Conservation (phyloP, 2,797 vertebrate genomes). For the Tiaroga cobitis region DNA sequence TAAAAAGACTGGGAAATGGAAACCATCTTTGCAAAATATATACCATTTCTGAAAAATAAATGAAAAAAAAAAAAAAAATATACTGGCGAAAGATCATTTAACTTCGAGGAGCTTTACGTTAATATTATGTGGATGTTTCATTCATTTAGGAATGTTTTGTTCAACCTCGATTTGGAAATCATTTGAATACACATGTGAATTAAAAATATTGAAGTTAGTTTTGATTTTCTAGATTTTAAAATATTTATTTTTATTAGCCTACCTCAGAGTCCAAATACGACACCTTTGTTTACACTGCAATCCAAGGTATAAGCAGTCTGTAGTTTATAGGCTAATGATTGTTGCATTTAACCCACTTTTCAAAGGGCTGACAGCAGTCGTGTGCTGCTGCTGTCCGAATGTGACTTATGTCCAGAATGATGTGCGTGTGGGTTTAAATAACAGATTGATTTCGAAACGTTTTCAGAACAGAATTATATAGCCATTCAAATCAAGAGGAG, state of each 20-base stretch:
- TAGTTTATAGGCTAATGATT: neutral
- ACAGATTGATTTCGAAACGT: neutral
- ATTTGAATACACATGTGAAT: neutral
- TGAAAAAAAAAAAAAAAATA: neutral
- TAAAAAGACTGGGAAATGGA: neutral
- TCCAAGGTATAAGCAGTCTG: neutral
- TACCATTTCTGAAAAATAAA: neutral
- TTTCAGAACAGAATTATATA: neutral
- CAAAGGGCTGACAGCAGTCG: neutral
- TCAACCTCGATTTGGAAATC: neutral
- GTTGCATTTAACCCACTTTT: neutral
- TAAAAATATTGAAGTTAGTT: neutral
- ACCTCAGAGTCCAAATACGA: neutral
- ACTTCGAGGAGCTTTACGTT: neutral
- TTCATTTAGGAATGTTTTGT: neutral
- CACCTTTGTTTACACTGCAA: neutral
- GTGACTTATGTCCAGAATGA: neutral
- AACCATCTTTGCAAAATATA: neutral
- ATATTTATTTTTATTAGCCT: neutral
- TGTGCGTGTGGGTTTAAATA: neutral
- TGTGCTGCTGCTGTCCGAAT: constrained; percentile 4
- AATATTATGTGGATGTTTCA: neutral
- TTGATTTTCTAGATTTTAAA: neutral
- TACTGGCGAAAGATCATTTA: neutral
- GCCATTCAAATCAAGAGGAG: neutral